Evolutionary conservation across 2,113 vertebrate species (phyloP), one percentile per base, ranked within the genome.

Genomic region (Edolisoma coerulescens): DNA sequence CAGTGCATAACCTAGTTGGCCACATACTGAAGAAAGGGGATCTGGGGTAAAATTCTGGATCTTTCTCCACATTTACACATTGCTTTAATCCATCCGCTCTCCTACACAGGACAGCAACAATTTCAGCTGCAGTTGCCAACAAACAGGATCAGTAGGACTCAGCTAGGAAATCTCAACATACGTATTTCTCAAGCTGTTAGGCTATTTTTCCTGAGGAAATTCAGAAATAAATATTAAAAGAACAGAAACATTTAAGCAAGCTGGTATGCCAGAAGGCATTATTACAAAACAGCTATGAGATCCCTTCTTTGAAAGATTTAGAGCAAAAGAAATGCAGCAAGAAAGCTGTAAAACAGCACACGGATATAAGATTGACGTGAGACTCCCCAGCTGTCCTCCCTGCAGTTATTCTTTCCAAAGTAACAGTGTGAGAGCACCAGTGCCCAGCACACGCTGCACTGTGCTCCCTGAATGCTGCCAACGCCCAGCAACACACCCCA

Each of bases 111-210:
- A 90, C 50, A 94, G 92, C 39, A 71, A 75, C 54, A 83, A 92
- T 87, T 95, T 95, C 54, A 64, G 91, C 71, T 90, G 88, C 80
- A 91, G 94, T 73, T 96, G 95, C 93, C 90, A 93, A 73, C 73
- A 87, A 95, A 78, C 82, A 53, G 81, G 94, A 96, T 90, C 90
- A 95, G 94, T 17, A 93, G 83, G 77, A 87, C 70, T 96, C 83
- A 67, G 88, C 64, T 84, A 95, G 85, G 93, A 93, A 94, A 97
- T 93, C 93, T 91, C 88, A 68, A 77, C 73, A 81, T 86, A 88
- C 28, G 47, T 68, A 85, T 74, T 91, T 94, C 87, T 87, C 94
- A 96, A 93, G 93, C 92, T 93, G 84, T 77, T 84, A 74, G 79
- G 75, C 44, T 93, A 89, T 56, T 87, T 65, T 56, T 95, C 49